Percentiles rank a stretch among this genome's conserved stretches.
Conservation (phyloP, 2,797 vertebrate genomes). For the Malurus splendens region DNA sequence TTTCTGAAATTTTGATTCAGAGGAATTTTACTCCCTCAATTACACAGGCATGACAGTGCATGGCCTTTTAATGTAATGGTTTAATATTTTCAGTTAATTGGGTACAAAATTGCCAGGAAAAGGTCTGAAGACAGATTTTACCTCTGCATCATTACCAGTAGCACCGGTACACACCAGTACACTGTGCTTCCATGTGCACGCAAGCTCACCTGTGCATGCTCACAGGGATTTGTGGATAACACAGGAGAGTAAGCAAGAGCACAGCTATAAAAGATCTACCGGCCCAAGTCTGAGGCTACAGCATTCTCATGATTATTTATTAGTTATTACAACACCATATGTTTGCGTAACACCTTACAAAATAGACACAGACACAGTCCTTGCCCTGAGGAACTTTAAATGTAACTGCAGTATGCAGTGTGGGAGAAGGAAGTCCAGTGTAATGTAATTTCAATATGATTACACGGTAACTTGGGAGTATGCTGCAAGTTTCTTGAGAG, state of each 20-base stretch:
- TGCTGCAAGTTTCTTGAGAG: not conserved
- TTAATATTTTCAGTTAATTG: conserved; percentile 1
- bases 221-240: accelerated
- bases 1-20: not conserved
- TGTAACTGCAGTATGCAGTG: not conserved
- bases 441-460: conserved; percentile 9
- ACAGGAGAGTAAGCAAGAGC: not conserved
- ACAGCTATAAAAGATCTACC: not conserved
- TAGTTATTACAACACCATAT: conserved; percentile 6
- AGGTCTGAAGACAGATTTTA: not conserved
- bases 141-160: not conserved
- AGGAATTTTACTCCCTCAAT: not conserved
- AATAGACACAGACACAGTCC: conserved; percentile 1
- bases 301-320: conserved; percentile 27
- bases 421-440: conserved; percentile 15
- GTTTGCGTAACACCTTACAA: conserved; percentile 31
- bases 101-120: conserved; percentile 3
- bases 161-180: not conserved
- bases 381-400: conserved; percentile 34
- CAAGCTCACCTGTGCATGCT: not conserved
- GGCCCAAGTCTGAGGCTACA: not conserved
- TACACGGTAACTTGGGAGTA: not conserved
- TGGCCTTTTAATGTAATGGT: not conserved
- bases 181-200: not conserved
- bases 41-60: not conserved